phyloP scores from a whole-genome alignment of 2,113 vertebrate species.

The Dicentrarchus labrax region DNA sequence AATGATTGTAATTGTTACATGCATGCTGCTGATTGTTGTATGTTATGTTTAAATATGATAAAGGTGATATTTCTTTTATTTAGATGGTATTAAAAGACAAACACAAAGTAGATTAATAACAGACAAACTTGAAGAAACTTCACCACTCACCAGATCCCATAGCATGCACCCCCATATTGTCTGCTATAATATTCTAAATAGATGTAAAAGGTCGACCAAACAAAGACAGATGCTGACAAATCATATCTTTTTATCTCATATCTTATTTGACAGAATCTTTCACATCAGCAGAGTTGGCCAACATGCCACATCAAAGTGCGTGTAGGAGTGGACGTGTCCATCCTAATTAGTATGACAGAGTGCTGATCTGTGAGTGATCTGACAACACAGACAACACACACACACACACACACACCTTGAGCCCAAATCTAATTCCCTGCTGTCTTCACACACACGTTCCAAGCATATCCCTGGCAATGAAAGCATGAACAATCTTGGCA shows the following conservation, averaged over 20 bases:
- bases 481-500: constrained; percentile 36
- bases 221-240: constrained; percentile 66
- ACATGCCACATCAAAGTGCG: constrained; percentile 65
- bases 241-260: constrained; percentile 61
- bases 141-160: background rate
- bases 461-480: constrained; percentile 42
- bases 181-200: constrained; percentile 45
- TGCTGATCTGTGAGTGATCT: constrained; percentile 53
- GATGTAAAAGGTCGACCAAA: constrained; percentile 45
- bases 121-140: background rate
- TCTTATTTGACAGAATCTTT: constrained; percentile 58
- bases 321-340: constrained; percentile 53
- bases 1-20: background rate
- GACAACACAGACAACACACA: constrained; percentile 1
- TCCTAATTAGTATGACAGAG: constrained; percentile 68
- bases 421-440: constrained; percentile 22
- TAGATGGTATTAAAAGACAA: background rate
- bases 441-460: constrained; percentile 25
- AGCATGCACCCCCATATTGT: constrained; percentile 30
- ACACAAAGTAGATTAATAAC: background rate
- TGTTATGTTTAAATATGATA: background rate
- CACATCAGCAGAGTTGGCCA: constrained; percentile 64
- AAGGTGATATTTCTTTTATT: background rate
- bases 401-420: constrained; percentile 34
- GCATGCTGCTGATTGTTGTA: background rate